Evolutionary conservation across 2,113 vertebrate genomes (phyloP).

Genomic region (Tyto alba): DNA sequence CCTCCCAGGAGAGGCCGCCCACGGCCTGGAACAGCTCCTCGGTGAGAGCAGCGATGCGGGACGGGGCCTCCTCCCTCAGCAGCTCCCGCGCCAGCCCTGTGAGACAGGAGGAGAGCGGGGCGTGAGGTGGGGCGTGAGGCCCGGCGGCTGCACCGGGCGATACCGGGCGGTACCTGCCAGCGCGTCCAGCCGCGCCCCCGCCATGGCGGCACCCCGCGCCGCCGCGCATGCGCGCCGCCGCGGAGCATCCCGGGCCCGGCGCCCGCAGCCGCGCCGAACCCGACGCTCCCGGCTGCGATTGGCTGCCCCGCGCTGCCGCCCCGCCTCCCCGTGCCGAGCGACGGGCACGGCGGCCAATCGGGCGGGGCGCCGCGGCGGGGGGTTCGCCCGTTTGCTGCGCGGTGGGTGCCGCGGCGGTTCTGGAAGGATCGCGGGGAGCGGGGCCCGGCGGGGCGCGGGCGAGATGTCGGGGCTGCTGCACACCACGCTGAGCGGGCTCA

Average conservation of each 20-base stretch:
- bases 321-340: fast-evolving
- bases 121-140: too few relatives aligned
- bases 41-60: constrained; percentile 63
- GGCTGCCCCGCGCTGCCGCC: fast-evolving
- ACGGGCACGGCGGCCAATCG: background rate
- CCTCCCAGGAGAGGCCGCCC: constrained; percentile 30
- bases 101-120: background rate
- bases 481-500: constrained; percentile 72
- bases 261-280: fast-evolving
- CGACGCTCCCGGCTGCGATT: background rate
- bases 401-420: background rate
- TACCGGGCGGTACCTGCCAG: too few relatives aligned
- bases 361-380: fast-evolving
- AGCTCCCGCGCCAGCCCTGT: constrained; percentile 75
- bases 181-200: fast-evolving
- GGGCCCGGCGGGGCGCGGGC: background rate
- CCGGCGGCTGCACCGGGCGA: too few relatives aligned
- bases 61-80: constrained; percentile 44
- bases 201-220: background rate
- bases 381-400: fast-evolving
- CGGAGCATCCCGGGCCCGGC: background rate
- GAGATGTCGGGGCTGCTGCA: constrained; percentile 37
- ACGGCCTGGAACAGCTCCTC: constrained; percentile 77
- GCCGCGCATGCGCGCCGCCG: background rate
- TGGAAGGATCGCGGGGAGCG: background rate